A percentile compares a stretch with the other conserved stretches of the same genome.
Evolutionary conservation across 1,140 invertebrate species (phyloP).

Genomic region (Drosophila micromelanica): DNA sequence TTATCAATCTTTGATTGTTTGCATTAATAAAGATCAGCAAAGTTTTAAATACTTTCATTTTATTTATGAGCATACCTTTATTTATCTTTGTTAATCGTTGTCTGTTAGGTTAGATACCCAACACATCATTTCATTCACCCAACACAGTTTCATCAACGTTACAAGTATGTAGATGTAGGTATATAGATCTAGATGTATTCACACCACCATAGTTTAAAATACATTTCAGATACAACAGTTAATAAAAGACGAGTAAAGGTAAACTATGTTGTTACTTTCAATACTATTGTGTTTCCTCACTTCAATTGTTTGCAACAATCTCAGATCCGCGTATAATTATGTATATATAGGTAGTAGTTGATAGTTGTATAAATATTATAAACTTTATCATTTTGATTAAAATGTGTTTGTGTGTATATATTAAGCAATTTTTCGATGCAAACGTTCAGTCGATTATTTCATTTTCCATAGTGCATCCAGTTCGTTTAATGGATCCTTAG

Average conservation of each 20-base stretch:
- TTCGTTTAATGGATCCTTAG: constrained; percentile 83
- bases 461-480: constrained; percentile 84
- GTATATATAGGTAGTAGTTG: constrained; percentile 29
- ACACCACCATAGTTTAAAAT: constrained; percentile 64
- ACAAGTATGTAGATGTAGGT: constrained; percentile 17
- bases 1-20: constrained; percentile 11
- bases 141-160: constrained; percentile 5
- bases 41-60: too few species aligned
- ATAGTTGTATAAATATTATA: constrained; percentile 40
- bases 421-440: constrained; percentile 37
- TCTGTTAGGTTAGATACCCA: constrained; percentile 10
- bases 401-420: constrained; percentile 16
- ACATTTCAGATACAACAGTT: constrained; percentile 60
- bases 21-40: not conserved
- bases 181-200: too few species aligned
- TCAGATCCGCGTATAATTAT: constrained; percentile 34
- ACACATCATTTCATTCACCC: constrained; percentile 29
- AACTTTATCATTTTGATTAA: constrained; percentile 40
- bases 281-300: constrained; percentile 41
- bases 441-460: constrained; percentile 68
- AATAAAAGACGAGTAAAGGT: constrained; percentile 42
- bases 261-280: constrained; percentile 40
- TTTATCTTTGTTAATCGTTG: constrained; percentile 3
- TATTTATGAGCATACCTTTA: constrained; percentile 19
- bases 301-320: constrained; percentile 63